Percentiles rank a stretch among this genome's conserved stretches.
Conservation (phyloP, 2,888 invertebrate species). For the Danaus chrysippus region DNA sequence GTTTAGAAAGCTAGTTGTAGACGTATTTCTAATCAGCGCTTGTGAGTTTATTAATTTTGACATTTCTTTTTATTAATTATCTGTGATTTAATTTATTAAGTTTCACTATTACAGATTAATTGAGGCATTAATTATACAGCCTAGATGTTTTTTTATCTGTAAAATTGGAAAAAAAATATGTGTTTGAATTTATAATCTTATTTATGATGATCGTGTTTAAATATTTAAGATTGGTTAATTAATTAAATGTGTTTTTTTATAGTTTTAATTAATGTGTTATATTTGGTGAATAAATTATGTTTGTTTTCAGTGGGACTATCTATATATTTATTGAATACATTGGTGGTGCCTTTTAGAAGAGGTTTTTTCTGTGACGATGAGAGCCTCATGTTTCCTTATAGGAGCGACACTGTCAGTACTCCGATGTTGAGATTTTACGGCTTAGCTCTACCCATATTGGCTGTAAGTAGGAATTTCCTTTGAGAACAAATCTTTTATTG, state of each 20-base stretch:
- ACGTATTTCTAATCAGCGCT: slow-evolving; percentile 18
- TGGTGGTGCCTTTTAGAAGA: slow-evolving; percentile 82
- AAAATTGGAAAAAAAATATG: no score
- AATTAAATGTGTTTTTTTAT: not conserved
- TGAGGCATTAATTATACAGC: no score
- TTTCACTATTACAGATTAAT: not conserved
- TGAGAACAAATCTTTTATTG: not conserved
- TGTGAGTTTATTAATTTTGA: slow-evolving; percentile 18
- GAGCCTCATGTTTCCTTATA: slow-evolving; percentile 90
- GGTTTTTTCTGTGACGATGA: slow-evolving; percentile 98
- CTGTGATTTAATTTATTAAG: not conserved
- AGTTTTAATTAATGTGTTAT: not conserved
- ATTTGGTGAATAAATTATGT: not conserved
- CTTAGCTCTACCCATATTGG: slow-evolving; percentile 81
- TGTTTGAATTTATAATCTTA: no score
- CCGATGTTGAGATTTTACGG: slow-evolving; percentile 84
- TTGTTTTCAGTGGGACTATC: slow-evolving; percentile 46
- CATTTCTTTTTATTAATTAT: not conserved
- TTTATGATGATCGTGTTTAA: no score
- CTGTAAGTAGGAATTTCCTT: slow-evolving; percentile 77
- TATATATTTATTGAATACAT: slow-evolving; percentile 39
- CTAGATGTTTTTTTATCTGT: no score
- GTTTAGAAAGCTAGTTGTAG: slow-evolving; percentile 22
- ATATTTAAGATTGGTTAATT: not conserved
- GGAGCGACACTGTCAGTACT: slow-evolving; percentile 86